Evolutionary conservation across 1,140 invertebrate genomes (phyloP), one percentile per base, ranked within the genome.

Genomic region (Teleogryllus occipitalis): DNA sequence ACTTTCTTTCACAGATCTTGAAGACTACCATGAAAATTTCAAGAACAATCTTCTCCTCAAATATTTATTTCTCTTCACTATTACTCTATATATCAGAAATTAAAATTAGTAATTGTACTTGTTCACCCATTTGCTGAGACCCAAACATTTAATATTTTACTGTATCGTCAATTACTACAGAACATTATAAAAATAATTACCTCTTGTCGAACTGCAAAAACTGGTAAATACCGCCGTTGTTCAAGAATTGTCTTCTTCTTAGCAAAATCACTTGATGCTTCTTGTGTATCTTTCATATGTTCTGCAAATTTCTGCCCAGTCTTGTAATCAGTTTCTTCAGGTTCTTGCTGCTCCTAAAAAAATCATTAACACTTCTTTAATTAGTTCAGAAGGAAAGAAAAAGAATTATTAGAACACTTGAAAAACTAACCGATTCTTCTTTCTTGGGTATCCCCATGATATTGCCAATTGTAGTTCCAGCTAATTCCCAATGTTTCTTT

Each of bases 401-500:
- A 77, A 39, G 15, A 8, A 47, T 10, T 27, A 77, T 8, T 8
- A 7, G 18, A 47, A n/a, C 48, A 27, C 21, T 7, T 6, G 8
- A 47, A 77, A 77, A n/a, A 83, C 93, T 92, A 80, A 90, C 90
- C 74, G 93, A 92, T 81, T 96, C 92, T 85, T 96, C 92, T 84
- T 93, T 89, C 86, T 94, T 90, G 83, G 95, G 90, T 0, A 99
- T 92, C 3, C 98, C 98, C 94, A 99, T 97, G 22, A 99, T 97
- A 83, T 99, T 97, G 84, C 97, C 97, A 75, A 99, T 90, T 84
- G 96, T 95, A 5, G 97, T 99, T 48, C 98, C 98, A 65, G 97
- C 96, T 54, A 99, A 86, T 86, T 99, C 97, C 97, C 98, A 99
- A 85, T 99, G 97, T 86, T 99, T 99, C 85, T 98, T 98, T 84